phyloP scores from a whole-genome alignment of 2,888 invertebrate genomes.

The Drosophila basisetae region DNA sequence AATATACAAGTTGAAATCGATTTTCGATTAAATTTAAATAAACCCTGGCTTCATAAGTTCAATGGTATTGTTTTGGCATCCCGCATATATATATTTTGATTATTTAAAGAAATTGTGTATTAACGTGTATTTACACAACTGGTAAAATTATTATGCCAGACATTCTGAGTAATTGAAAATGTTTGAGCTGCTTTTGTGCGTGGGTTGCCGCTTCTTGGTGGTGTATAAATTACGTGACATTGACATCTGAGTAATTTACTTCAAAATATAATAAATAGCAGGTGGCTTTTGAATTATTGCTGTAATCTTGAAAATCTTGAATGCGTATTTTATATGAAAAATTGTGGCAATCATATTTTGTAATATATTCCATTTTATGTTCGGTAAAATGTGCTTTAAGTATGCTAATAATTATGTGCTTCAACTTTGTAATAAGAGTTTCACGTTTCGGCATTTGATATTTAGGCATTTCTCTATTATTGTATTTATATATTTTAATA shows the following conservation, averaged over 20 bases:
- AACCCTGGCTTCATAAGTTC: background rate
- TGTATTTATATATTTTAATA: background rate
- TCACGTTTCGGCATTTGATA: background rate
- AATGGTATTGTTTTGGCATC: no score
- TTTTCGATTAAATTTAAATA: background rate
- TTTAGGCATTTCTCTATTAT: background rate
- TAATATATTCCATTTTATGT: background rate
- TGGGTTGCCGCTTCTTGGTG: constrained; percentile 21
- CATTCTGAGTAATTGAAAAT: constrained; percentile 56
- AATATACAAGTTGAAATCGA: background rate
- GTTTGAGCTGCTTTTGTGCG: constrained; percentile 17
- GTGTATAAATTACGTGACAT: constrained; percentile 42
- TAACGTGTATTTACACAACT: background rate
- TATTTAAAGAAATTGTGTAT: background rate
- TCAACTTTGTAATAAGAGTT: background rate
- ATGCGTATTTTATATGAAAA: constrained; percentile 13
- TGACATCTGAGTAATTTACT: constrained; percentile 49
- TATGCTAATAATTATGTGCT: background rate
- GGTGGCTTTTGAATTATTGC: constrained; percentile 13
- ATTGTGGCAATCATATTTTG: constrained; percentile 14
- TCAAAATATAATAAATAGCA: constrained; percentile 46
- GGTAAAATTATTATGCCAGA: constrained; percentile 27
- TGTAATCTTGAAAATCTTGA: constrained; percentile 18
- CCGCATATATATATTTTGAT: background rate
- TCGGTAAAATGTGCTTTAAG: background rate